Evolutionary conservation across 2,888 invertebrate species (phyloP), one percentile per base, ranked within the genome.

Genomic region (Pterostichus niger): DNA sequence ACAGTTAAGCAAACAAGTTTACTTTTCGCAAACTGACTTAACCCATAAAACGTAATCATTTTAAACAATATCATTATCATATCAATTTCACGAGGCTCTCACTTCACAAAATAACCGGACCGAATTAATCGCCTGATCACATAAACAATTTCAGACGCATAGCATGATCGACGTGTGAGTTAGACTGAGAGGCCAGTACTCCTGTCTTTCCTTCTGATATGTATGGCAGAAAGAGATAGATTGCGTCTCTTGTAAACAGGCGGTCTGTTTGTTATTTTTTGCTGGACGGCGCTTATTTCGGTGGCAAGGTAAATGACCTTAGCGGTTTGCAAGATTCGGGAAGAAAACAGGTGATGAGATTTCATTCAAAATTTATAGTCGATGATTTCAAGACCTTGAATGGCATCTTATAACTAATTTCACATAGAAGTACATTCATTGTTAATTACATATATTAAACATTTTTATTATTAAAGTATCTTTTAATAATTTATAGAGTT

Each of bases 151-250:
- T 54, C 15, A 54, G n/a, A 10, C n/a, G 49, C 11, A 10, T 49
- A 10, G 11, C 33, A 31, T 64, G 64, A 64, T 64, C 64, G 64
- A 64, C 64, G 64, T 64, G 64, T 64, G 33, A 24, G 31, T 64
- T 64, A n/a, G 33, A 31, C 24, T n/a, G 11, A 11, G 11, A 11
- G 3, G 13, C 11, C 13, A n/a, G 5, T 9, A 64, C 10, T 6
- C 33, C 13, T 64, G 33, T 31, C 24, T 33, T 13, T 33, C 24
- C 7, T 11, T 11, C 13, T 9, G 33, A 15, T 9, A 10, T 64
- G 64, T 10, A 31, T 64, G 64, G 11, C 10, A 31, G 33, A 64
- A 33, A 31, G 64, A 64, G 64, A 64, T 6, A 64, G 24, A 6
- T 9, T 11, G 64, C 15, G 7, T 31, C 35, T 31, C 24, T 9